Conservation (phyloP, 2,797 vertebrate genomes). For the Poecile montanus region DNA sequence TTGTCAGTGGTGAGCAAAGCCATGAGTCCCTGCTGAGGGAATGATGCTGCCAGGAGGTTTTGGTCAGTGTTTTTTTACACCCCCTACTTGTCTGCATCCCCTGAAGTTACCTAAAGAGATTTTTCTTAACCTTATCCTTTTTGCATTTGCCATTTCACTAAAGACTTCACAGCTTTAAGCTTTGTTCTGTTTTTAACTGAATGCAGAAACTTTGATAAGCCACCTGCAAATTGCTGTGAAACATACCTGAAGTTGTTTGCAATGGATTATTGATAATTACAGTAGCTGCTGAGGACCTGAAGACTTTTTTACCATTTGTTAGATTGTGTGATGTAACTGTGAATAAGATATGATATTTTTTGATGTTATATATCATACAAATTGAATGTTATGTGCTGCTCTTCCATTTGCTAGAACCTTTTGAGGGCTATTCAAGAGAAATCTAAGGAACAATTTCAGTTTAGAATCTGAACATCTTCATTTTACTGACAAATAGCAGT, state of each 20-base stretch:
- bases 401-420: background rate
- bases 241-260: background rate
- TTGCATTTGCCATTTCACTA: background rate
- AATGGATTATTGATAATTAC: background rate
- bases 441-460: background rate
- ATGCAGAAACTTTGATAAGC: background rate
- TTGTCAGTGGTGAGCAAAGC: background rate
- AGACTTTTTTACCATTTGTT: background rate
- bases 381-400: background rate
- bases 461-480: background rate
- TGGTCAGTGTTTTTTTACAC: background rate
- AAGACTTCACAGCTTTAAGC: background rate
- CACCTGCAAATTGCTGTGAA: background rate
- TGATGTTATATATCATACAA: accelerated
- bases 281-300: background rate
- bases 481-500: background rate
- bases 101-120: background rate
- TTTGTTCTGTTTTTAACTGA: background rate
- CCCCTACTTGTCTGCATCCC: background rate
- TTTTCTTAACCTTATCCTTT: background rate
- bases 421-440: background rate
- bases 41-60: background rate
- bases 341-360: background rate
- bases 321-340: background rate
- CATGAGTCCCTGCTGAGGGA: background rate